Base-by-base conservation (phyloP, 2,797 vertebrate genomes). In the Pelodytes ibericus region DNA sequence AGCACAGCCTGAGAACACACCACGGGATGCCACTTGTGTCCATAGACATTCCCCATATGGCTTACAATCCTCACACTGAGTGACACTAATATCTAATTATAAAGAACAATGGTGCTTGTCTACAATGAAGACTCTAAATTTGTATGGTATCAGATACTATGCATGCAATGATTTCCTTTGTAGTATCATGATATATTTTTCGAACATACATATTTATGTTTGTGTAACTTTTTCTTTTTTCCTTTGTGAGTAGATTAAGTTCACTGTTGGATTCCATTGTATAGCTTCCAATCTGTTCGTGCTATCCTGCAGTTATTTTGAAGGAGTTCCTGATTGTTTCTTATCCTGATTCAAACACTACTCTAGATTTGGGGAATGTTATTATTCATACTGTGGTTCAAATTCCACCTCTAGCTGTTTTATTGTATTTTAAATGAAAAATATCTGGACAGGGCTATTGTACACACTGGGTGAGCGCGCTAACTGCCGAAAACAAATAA, bases 351-450 rank as follows among this genome's bases (percentile, higher is more conserved):
- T 78, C 76, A 72, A 78, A 72, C 70, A 66, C 63, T 71, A 78
- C 76, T 78, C 70, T 62, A 78, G 76, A 78, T 62, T 65, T 39
- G 31, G 76, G 44, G 41, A 72, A 72, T 72, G 76, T 78, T 78
- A 78, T 78, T 78, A 78, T 78, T 78, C 76, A 78, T 78, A 72
- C 76, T 72, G 76, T 61, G 70, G 76, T 61, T 78, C 76, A 72
- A 61, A 78, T 78, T 67, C 76, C 72, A 78, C 70, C 76, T 67
- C 76, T 78, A 13, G 63, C 76, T 78, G 76, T 78, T 78, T 78
- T 78, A 78, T 72, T 78, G 76, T 78, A 53, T 78, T 78, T 72
- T 78, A 78, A 72, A 78, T 78, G 76, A 78, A 78, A 72, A 74
- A 72, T 78, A 67, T 68, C 57, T 68, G 76, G 70, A 72, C 76